A percentile compares a stretch with the other conserved stretches of the same genome.
Conservation (phyloP, 2,113 vertebrate species). For the Crotalus helleri region DNA sequence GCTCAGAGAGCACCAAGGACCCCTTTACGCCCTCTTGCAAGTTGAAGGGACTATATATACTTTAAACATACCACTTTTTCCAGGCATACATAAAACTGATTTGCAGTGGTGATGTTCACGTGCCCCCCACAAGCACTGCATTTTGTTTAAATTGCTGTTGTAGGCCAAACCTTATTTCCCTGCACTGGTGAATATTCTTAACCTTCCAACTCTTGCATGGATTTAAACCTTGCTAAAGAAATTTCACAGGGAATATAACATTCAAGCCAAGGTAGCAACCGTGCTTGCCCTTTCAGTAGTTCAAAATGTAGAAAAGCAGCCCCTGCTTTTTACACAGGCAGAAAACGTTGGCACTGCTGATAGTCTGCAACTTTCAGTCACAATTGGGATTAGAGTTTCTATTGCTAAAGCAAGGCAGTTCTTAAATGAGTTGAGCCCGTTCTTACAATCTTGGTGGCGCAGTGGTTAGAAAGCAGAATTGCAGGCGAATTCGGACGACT, state of each 20-base stretch:
- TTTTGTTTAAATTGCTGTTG: conserved; percentile 40
- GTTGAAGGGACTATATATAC: not conserved
- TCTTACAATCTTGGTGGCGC: no score
- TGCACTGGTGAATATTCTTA: not conserved
- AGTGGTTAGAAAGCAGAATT: no score
- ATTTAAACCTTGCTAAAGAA: conserved; percentile 28
- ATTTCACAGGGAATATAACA: conserved; percentile 45
- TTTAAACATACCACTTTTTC: not conserved
- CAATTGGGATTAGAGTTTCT: no score
- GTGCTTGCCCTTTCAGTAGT: conserved; percentile 16
- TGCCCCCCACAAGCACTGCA: conserved; percentile 4
- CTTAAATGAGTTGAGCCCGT: no score
- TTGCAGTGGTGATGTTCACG: conserved; percentile 36
- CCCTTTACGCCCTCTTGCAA: no score
- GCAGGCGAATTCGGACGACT: no score
- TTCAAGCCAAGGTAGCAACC: conserved; percentile 13
- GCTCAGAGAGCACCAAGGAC: no score
- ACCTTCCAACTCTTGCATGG: conserved; percentile 36
- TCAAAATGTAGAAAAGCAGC: not conserved
- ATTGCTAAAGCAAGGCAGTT: no score
- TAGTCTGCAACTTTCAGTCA: no score
- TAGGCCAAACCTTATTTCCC: conserved; percentile 20
- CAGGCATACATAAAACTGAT: not conserved
- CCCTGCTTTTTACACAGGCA: no score
- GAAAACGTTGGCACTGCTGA: no score